These are phyloP conservation scores for Agrotis exclamationis DNA, from an alignment of 2,888 invertebrate species.

Conservation along the genomic window DNA sequence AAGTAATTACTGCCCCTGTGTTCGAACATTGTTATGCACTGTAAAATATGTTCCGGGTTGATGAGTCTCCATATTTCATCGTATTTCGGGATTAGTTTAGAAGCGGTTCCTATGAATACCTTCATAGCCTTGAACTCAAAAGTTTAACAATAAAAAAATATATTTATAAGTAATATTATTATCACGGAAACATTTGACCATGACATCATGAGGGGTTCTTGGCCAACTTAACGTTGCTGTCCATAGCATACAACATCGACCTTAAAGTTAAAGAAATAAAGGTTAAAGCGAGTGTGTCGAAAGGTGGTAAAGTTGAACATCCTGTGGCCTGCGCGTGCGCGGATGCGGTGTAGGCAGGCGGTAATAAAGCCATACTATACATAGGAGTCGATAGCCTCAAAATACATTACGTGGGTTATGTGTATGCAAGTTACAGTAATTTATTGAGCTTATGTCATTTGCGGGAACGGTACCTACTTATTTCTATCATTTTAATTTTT, in stretches of 20 bases:
- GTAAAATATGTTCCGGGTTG: too few species aligned
- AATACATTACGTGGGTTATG: constrained; percentile 60
- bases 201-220: constrained; percentile 69
- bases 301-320: constrained; percentile 70
- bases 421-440: constrained; percentile 30
- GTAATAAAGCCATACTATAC: constrained; percentile 71
- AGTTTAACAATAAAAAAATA: constrained; percentile 27
- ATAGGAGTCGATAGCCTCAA: constrained; percentile 66
- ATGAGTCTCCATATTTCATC: neutral
- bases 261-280: constrained; percentile 51
- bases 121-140: constrained; percentile 28
- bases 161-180: constrained; percentile 66
- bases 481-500: too few species aligned
- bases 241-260: constrained; percentile 9
- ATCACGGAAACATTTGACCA: constrained; percentile 73
- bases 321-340: constrained; percentile 83
- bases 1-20: too few species aligned
- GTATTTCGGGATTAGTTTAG: neutral
- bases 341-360: constrained; percentile 81
- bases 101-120: neutral
- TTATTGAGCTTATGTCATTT: constrained; percentile 32
- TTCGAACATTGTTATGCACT: too few species aligned
- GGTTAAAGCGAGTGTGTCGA: constrained; percentile 14
- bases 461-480: too few species aligned
- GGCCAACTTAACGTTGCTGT: constrained; percentile 11